phyloP scores from a whole-genome alignment of 2,888 invertebrate species.

The Endotricha flammealis region DNA sequence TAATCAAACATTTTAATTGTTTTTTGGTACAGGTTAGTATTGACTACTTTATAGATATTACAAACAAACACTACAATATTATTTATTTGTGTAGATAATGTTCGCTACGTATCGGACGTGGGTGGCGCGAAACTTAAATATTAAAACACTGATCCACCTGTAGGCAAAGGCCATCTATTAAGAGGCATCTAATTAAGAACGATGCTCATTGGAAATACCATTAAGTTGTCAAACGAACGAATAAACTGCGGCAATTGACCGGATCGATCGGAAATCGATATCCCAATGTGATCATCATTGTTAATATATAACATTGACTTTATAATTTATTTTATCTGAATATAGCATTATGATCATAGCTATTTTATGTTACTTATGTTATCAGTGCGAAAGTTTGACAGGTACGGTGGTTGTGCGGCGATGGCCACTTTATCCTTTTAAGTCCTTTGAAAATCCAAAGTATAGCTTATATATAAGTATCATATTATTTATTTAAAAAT shows the following conservation, averaged over 20 bases:
- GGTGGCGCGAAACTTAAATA: neutral
- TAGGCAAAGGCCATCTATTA: neutral
- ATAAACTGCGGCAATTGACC: slow-evolving; percentile 5
- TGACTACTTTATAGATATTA: too few species aligned
- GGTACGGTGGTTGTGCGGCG: too few species aligned
- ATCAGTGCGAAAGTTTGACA: too few species aligned
- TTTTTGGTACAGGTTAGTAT: too few species aligned
- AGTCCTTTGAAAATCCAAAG: too few species aligned
- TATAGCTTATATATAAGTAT: too few species aligned
- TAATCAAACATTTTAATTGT: too few species aligned
- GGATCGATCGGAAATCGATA: slow-evolving; percentile 3
- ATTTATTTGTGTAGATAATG: too few species aligned
- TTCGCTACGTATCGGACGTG: slow-evolving; percentile 4
- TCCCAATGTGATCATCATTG: slow-evolving; percentile 2
- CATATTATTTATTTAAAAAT: too few species aligned
- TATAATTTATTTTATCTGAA: too few species aligned
- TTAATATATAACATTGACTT: slow-evolving; percentile 4
- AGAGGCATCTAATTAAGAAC: neutral
- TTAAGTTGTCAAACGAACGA: slow-evolving; percentile 7
- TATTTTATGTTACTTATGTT: neutral
- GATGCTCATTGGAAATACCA: slow-evolving; percentile 2
- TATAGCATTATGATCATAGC: neutral
- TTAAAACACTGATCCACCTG: slow-evolving; percentile 2
- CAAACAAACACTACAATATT: too few species aligned
- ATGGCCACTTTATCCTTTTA: too few species aligned